These are phyloP conservation scores for Nesoenas mayeri DNA, from an alignment of 2,113 vertebrate genomes.

Conservation along the genomic window DNA sequence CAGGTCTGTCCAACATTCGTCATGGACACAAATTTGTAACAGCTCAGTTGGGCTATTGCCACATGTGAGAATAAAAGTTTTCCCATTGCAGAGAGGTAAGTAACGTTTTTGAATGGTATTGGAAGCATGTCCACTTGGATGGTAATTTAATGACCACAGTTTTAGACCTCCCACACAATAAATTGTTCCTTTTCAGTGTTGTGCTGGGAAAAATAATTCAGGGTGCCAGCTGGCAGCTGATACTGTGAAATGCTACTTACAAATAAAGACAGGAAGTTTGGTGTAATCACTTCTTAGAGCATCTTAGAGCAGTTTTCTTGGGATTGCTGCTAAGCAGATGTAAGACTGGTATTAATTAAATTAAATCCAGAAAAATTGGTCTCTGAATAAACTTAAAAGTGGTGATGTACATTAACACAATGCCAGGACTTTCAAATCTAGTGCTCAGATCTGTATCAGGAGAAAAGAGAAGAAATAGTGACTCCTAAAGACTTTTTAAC, in stretches of 20 bases:
- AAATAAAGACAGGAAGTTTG: conserved; percentile 55
- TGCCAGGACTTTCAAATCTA: conserved; percentile 34
- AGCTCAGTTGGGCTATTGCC: neutral
- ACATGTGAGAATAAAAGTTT: neutral
- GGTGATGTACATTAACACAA: conserved; percentile 13
- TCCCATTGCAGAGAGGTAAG: conserved; percentile 31
- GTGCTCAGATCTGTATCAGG: neutral
- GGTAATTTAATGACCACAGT: conserved; percentile 60
- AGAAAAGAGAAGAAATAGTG: neutral
- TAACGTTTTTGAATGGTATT: conserved; percentile 47
- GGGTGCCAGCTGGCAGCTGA: conserved; percentile 60
- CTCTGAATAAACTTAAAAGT: conserved; percentile 39
- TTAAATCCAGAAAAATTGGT: conserved; percentile 61
- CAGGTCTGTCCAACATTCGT: neutral
- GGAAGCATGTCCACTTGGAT: conserved; percentile 55
- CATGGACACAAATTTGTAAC: neutral
- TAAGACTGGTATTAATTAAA: conserved; percentile 71
- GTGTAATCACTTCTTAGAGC: neutral
- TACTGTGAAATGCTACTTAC: conserved; percentile 22
- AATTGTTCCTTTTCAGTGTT: conserved; percentile 64
- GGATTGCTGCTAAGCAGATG: conserved; percentile 62
- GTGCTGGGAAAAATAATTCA: conserved; percentile 26
- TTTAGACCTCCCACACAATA: conserved; percentile 63
- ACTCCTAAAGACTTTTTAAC: neutral
- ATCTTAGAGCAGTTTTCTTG: conserved; percentile 53